phyloP scores from a whole-genome alignment of 1,140 invertebrate species.

The Drosophila teissieri region DNA sequence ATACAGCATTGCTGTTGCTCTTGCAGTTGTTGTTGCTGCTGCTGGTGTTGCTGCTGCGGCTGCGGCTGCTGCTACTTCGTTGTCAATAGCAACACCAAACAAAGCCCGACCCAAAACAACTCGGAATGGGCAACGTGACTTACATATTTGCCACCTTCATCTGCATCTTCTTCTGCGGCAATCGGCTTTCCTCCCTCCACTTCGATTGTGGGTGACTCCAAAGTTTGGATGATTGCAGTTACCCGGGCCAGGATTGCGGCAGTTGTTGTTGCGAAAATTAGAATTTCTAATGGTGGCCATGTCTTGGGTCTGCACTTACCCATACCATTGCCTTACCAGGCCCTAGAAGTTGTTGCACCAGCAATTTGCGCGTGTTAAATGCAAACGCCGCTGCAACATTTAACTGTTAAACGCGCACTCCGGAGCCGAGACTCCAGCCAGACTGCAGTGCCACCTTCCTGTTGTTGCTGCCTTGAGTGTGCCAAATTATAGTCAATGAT shows the following conservation, averaged over 20 bases:
- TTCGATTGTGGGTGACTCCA: slow-evolving; percentile 69
- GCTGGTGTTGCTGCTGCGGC: slow-evolving; percentile 20
- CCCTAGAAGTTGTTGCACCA: slow-evolving; percentile 57
- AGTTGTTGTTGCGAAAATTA: slow-evolving; percentile 60
- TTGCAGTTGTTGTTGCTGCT: slow-evolving; percentile 25
- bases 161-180: slow-evolving; percentile 39
- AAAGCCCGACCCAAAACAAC: slow-evolving; percentile 58
- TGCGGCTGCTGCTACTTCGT: slow-evolving; percentile 37
- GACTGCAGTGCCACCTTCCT: slow-evolving; percentile 16
- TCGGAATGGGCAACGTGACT: slow-evolving; percentile 71
- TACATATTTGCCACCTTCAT: slow-evolving; percentile 82
- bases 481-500: slow-evolving; percentile 82
- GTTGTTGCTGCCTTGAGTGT: slow-evolving; percentile 43
- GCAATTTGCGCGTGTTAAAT: slow-evolving; percentile 81
- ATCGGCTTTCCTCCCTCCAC: slow-evolving; percentile 2
- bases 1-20: slow-evolving; percentile 47
- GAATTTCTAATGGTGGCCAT: slow-evolving; percentile 77
- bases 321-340: slow-evolving; percentile 11
- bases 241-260: slow-evolving; percentile 41
- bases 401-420: slow-evolving; percentile 69
- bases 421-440: slow-evolving; percentile 9
- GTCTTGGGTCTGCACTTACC: slow-evolving; percentile 41
- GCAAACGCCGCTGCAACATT: slow-evolving; percentile 75
- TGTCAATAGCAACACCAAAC: slow-evolving; percentile 80
- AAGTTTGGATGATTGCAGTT: slow-evolving; percentile 51